Evolutionary conservation across 2,113 vertebrate species (phyloP), one percentile per base, ranked within the genome.

Genomic region (Phylloscopus trochiloides): DNA sequence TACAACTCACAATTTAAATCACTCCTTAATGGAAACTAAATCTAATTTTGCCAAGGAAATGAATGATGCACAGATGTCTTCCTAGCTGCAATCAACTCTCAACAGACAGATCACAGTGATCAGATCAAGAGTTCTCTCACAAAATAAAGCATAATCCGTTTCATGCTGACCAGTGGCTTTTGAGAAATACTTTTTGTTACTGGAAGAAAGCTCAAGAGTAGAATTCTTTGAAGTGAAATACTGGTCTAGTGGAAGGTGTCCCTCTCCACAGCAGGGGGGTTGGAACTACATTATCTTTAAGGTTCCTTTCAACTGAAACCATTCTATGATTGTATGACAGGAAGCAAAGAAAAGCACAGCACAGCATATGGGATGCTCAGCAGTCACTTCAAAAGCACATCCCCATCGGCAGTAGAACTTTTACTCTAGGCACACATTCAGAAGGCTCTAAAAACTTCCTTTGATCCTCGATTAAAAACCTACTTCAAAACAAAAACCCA

Each of bases 1-100:
- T 71, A 29, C n/a, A 65, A 45, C 40, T 84, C 36, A 58, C 83
- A 61, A 68, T 45, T 76, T 67, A 81, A 91, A 88, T 45, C 22
- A 42, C 31, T 94, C 52, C 48, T 45, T 82, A 87, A 87, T 92
- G 71, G 73, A 90, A 95, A 89, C 36, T 6, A 61, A 94, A 92
- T 26, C 65, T 85, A 72, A 94, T 85, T 85, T 78, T 85, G 57
- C 58, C 58, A 68, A 25, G 3, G 52, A 65, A 87, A 65, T 5
- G 38, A 81, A 62, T 8, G 40, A 83, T 18, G 28, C 43, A 48
- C 43, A 77, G 55, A 92, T 59, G n/a, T 58, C 43, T 90, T 51
- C 43, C 31, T 34, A 52, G 55, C 51, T 89, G 68, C 32, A 31
- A 59, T 24, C 52, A 90, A 8, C 55, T 66, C 55, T 73, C 31